Base-by-base conservation (phyloP, 2,797 vertebrate species). In the Natrix natrix region DNA sequence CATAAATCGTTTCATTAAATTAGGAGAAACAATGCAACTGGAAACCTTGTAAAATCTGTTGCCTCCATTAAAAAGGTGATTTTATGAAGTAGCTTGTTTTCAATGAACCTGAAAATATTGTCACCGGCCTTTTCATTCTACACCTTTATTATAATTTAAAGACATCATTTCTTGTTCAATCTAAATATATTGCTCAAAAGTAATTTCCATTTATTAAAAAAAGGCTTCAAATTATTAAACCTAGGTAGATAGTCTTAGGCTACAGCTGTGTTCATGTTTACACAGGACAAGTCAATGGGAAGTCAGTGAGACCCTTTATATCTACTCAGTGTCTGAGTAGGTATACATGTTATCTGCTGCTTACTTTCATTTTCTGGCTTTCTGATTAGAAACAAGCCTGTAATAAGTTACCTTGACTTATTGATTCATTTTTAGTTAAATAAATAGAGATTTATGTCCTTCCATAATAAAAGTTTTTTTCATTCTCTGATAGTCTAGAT, bases 401-500 rank as follows among this genome's bases (percentile, higher is more conserved):
- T 57, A 55, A 57, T 69, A 16, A 63, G 8, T 17, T 17, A 92
- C 78, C 89, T 26, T 26, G 24, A 13, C n/a, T 78, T 54, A 17
- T 52, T 2, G 2, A 93, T 95, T 87, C 13, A 61, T 2, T 63
- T 89, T 92, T 16, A 94, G 59, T 14, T 90, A 24, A 92, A 69
- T 17, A 83, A 22, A 89, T 88, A 60, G 87, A 26, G 87, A 74
- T 55, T 93, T 93, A 54, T 95, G 0, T 90, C 86, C 57, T 94
- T 32, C n/a, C 86, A 78, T 43, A 88, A 93, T 59, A 3, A 93
- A 43, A 7, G 63, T 7, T 26, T 10, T 28, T 94, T 22, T 74
- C 1, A 83, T 24, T 87, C n/a, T 61, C 91, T 92, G n/a, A 61
- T 69, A 95, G 63, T 90, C 90, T 94, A 66, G 87, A 94, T 32